A percentile compares a stretch with the other conserved stretches of the same genome.
phyloP scores from a whole-genome alignment of 1,140 invertebrate genomes.

The Trinorchestia longiramus region DNA sequence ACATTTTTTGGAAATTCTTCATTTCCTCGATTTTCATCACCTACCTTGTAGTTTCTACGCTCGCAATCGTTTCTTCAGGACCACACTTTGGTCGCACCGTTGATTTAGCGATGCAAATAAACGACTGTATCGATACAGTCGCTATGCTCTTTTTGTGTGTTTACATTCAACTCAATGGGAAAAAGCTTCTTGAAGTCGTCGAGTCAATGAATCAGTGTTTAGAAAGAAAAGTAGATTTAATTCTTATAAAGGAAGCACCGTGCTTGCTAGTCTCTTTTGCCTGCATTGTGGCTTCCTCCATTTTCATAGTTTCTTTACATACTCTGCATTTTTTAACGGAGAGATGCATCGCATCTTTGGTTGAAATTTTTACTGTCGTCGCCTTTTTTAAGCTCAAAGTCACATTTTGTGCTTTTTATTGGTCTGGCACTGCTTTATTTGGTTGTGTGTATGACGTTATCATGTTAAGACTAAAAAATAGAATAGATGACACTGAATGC shows the following conservation, averaged over 20 bases:
- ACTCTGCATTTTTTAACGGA: neutral
- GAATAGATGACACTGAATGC: neutral
- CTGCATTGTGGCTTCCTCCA: neutral
- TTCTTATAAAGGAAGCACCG: neutral
- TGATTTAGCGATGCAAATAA: neutral
- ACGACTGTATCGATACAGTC: constrained; percentile 4
- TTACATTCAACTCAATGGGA: constrained; percentile 3
- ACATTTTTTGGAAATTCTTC: constrained; percentile 1
- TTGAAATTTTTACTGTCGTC: neutral
- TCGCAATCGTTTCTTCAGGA: neutral
- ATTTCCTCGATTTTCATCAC: neutral
- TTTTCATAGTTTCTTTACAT: neutral
- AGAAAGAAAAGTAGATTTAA: neutral
- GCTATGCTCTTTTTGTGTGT: neutral
- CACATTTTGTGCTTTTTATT: constrained; percentile 7
- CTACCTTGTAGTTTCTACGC: neutral
- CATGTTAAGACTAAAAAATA: neutral
- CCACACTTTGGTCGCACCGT: neutral
- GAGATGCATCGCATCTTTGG: neutral
- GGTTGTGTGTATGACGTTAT: neutral
- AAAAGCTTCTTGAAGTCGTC: neutral
- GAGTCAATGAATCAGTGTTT: neutral
- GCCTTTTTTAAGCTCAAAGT: neutral
- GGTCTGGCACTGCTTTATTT: neutral
- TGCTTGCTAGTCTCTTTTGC: neutral